Evolutionary conservation across 2,888 invertebrate species (phyloP), one percentile per base, ranked within the genome.

Genomic region (Cerastoderma edule): DNA sequence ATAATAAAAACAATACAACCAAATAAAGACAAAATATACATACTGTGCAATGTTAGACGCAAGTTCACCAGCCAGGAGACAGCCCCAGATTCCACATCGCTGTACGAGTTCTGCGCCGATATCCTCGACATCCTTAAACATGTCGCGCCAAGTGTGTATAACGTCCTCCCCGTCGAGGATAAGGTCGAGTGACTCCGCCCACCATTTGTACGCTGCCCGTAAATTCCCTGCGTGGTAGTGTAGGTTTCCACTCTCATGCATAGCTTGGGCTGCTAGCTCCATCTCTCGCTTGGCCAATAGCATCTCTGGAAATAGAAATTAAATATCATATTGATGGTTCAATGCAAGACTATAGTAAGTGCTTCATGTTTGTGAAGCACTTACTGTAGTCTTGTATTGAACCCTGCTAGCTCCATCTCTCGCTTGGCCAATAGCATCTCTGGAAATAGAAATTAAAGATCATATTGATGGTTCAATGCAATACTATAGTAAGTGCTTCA

Each of bases 31-130:
- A 16, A 44, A 48, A 16, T 28, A 24, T 28, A 85, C 91, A 83
- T 87, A 92, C 92, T 92, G 92, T 28, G 92, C 92, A 54, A 92
- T 91, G 78, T 92, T 92, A 5, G 92, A 91, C 24, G 91, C 86
- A 4, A 92, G 83, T 6, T 91, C 83, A 3, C 90, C 92, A 19
- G 89, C 91, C 30, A 92, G 79, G 1, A 93, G 63, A 87, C 92
- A 92, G 19, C 92, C 92, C 92, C 93, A 93, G 63, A 93, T 83
- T 4, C 93, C 93, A 85, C 91, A 92, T 33, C 88, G 85, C 50
- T 89, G 75, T 50, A 92, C 84, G 54, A 92, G 82, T 33, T 85
- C 81, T 0, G 67, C 66, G 54, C 90, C 87, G 68, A 89, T 83
- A 75, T 92, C 91, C 24, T 72, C 70, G 6, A 66, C 69, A 24